These are phyloP conservation scores for Agrochola macilenta DNA, from an alignment of 2,888 invertebrate genomes.

Conservation along the genomic window DNA sequence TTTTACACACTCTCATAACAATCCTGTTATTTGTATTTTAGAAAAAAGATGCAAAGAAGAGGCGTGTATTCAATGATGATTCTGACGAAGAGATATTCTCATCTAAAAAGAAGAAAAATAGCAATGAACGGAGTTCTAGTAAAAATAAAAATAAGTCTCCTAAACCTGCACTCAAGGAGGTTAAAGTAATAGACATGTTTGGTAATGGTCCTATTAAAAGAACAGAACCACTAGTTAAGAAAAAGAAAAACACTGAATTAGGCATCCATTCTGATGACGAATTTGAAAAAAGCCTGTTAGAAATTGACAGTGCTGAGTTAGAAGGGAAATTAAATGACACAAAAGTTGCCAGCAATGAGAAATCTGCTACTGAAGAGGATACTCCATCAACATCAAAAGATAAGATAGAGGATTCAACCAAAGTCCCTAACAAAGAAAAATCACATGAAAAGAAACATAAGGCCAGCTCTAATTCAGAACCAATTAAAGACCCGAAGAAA, in stretches of 20 bases:
- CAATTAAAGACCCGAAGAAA: constrained; percentile 34
- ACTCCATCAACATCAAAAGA: constrained; percentile 44
- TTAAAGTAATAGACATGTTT: constrained; percentile 91
- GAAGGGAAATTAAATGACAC: constrained; percentile 46
- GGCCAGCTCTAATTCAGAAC: constrained; percentile 25
- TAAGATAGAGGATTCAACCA: constrained; percentile 14
- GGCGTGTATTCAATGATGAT: constrained; percentile 58
- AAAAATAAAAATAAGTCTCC: constrained; percentile 73
- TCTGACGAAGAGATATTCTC: constrained; percentile 65
- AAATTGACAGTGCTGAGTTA: constrained; percentile 90
- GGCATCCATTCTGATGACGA: constrained; percentile 92
- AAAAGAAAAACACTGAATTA: constrained; percentile 84
- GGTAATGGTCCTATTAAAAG: constrained; percentile 91
- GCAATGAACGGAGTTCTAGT: constrained; percentile 77
- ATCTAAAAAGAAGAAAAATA: constrained; percentile 62
- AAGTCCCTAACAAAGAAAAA: constrained; percentile 19
- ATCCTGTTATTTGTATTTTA: constrained; percentile 3
- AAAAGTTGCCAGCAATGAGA: constrained; percentile 18
- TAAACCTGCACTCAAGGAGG: constrained; percentile 78
- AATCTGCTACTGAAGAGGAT: constrained; percentile 13
- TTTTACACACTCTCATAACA: not conserved
- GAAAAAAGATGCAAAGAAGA: constrained; percentile 62
- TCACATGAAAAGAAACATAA: constrained; percentile 50
- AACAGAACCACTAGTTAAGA: constrained; percentile 85
- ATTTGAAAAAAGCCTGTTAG: constrained; percentile 92